Base-by-base conservation (phyloP, 2,888 invertebrate genomes). In the Pyrgus malvae region DNA sequence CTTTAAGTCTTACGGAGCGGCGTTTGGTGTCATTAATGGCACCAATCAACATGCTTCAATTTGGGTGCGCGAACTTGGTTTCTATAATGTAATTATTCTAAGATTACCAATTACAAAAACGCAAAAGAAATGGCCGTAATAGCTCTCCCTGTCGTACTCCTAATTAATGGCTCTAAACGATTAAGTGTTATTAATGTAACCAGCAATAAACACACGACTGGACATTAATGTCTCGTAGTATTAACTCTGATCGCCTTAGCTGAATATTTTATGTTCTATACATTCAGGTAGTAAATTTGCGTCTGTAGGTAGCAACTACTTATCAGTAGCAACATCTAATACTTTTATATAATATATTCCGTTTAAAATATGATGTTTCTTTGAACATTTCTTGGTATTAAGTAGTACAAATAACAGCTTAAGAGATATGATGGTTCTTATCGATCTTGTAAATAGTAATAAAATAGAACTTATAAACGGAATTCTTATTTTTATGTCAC, bases 121-220 rank as follows among this genome's bases (percentile, higher is more conserved):
- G 33, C 42, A 61, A 62, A 66, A 59, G 60, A 60, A 61, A 57
- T 60, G 57, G 62, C 27, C 50, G 59, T 59, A 61, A 68, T 69
- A 69, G 61, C 66, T 68, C 56, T 70, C 65, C 64, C 72, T 75
- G 73, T 70, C 66, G 70, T 70, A 74, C 69, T 68, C 72, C 72
- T 74, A 78, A n/a, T 78, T 73, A 74, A 68, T 64, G 62, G 66
- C 63, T 70, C 59, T 61, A 40, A 68, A 75, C 80, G 78, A 83
- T 83, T 77, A 78, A 84, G 83, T 67, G 73, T 71, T 72, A 78
- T 75, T 80, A 81, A 76, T 77, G 68, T 69, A 64, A 68, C 66
- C 64, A 70, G 64, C 70, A 69, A 74, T 75, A 77, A 76, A 72
- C 65, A 74, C 68, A 68, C 70, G 69, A 68, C 58, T 64, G 64